Conservation (phyloP, 2,113 vertebrate genomes). For the Prionailurus bengalensis region DNA sequence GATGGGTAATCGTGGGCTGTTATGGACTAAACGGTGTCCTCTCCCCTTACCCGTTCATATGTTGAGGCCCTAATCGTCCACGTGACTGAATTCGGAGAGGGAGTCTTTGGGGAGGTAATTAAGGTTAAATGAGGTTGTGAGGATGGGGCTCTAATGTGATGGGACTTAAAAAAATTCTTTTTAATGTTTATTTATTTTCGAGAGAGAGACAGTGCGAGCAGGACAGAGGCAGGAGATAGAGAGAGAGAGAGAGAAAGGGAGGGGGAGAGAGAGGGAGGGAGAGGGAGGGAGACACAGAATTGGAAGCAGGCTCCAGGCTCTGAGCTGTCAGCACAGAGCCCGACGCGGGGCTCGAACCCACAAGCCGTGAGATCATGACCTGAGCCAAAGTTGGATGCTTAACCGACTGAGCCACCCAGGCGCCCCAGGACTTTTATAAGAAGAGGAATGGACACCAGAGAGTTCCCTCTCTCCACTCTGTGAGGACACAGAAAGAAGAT, state of each 20-base stretch:
- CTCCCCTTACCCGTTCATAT: background rate
- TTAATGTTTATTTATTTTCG: too few species aligned
- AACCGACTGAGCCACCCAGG: too few species aligned
- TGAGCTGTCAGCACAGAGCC: too few species aligned
- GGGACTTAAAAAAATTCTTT: background rate
- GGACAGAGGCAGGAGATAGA: too few species aligned
- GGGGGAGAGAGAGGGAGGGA: too few species aligned
- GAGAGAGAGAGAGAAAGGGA: too few species aligned
- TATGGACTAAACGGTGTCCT: background rate
- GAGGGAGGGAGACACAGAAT: too few species aligned
- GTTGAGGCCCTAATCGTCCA: background rate
- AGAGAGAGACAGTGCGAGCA: too few species aligned
- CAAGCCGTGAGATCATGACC: too few species aligned
- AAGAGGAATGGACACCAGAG: background rate
- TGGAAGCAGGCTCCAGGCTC: too few species aligned
- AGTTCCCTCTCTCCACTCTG: background rate
- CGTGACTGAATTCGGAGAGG: background rate
- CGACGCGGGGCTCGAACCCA: accelerated
- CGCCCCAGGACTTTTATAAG: background rate
- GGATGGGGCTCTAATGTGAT: background rate
- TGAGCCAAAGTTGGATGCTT: too few species aligned
- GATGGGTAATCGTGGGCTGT: too few species aligned
- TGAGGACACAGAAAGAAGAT: background rate
- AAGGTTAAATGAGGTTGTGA: background rate
- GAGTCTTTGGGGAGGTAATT: background rate